Evolutionary conservation across 2,113 vertebrate species (phyloP).

Genomic region (Etheostoma cragini): DNA sequence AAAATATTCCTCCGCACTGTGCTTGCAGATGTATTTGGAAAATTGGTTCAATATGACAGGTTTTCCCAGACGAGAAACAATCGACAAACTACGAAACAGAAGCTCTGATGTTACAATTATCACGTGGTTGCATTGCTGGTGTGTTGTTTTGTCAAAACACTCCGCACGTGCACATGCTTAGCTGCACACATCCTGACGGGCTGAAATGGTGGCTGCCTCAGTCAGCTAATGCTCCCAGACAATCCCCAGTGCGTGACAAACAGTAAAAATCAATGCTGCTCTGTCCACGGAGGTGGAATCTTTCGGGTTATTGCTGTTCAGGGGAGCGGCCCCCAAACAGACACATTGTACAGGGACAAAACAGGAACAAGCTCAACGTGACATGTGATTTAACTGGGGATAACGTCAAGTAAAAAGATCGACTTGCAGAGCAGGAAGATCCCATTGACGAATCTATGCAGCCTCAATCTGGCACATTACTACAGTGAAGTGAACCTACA

Average conservation of each 20-base stretch:
- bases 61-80: not conserved
- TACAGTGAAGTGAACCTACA: not conserved
- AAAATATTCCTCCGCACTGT: not conserved
- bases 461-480: not conserved
- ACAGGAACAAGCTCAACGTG: conserved; percentile 7
- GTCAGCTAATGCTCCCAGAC: conserved; percentile 59
- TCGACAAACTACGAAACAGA: too few species aligned
- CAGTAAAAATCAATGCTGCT: conserved; percentile 59
- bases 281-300: conserved; percentile 18
- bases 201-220: conserved; percentile 37
- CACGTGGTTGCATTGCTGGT: not conserved
- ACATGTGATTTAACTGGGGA: conserved; percentile 28
- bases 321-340: not conserved
- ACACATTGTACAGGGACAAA: conserved; percentile 11
- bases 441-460: conserved; percentile 50
- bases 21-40: not conserved
- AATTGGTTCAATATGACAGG: not conserved
- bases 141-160: not conserved
- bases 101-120: not conserved
- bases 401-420: conserved; percentile 5
- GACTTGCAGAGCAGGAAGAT: conserved; percentile 18
- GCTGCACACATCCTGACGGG: conserved; percentile 30
- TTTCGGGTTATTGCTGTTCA: conserved; percentile 24
- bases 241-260: conserved; percentile 33
- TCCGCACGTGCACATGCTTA: conserved; percentile 30